Conservation (phyloP, 1,140 invertebrate species). For the Colletes latitarsis region DNA sequence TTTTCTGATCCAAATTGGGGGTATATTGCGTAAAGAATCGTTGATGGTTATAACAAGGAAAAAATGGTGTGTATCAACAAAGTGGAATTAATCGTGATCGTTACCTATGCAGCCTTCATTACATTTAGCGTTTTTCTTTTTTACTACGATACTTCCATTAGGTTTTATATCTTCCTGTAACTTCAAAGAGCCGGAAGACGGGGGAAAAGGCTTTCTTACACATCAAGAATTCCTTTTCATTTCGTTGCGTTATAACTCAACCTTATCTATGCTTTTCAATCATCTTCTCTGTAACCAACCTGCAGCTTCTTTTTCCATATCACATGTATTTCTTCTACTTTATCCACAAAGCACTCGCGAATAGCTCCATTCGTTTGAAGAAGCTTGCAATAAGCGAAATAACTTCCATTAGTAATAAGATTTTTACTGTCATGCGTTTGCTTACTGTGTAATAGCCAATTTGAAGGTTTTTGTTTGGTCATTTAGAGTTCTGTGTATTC, state of each 20-base stretch:
- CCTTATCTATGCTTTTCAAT: slow-evolving; percentile 1
- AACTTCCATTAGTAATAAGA: neutral
- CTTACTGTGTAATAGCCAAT: no score
- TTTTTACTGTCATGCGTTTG: neutral
- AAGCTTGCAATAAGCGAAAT: slow-evolving; percentile 1
- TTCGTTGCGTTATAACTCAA: slow-evolving; percentile 7
- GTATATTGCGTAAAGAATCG: no score
- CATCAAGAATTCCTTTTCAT: neutral
- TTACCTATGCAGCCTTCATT: neutral
- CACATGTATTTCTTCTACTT: slow-evolving; percentile 31
- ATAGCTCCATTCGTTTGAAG: neutral
- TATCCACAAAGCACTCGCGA: slow-evolving; percentile 18
- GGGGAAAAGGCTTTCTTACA: neutral
- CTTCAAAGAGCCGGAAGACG: no score
- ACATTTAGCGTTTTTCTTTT: neutral
- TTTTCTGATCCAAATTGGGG: no score
- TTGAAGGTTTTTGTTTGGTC: no score
- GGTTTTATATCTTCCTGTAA: neutral
- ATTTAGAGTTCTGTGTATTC: no score
- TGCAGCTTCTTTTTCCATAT: slow-evolving; percentile 9
- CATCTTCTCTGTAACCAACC: slow-evolving; percentile 1
- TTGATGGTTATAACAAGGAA: neutral
- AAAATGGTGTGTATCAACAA: no score
- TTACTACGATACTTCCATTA: neutral
- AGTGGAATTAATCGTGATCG: no score